Evolutionary conservation across 2,797 vertebrate species (phyloP).

Genomic region (Propithecus perrieri): DNA sequence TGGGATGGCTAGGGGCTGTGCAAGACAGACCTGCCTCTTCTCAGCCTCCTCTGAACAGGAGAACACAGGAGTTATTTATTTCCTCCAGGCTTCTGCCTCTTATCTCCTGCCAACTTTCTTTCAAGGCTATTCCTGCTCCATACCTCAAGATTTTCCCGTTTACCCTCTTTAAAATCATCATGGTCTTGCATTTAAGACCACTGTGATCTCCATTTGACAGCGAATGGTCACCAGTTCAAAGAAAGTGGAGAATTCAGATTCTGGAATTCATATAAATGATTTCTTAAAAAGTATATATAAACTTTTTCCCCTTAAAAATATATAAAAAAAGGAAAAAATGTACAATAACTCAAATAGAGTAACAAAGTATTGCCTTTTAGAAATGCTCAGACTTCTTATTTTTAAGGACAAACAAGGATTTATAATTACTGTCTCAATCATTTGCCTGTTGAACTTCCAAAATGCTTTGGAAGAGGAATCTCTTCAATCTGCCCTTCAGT

Average conservation of each 20-base stretch:
- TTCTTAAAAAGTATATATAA: background rate
- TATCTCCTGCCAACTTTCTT: background rate
- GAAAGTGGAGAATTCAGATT: background rate
- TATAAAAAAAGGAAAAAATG: background rate
- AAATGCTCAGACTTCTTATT: background rate
- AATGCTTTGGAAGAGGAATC: background rate
- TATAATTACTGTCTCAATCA: too few relatives aligned
- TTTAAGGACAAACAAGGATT: background rate
- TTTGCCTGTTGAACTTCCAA: background rate
- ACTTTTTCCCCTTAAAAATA: background rate
- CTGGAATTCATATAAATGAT: background rate
- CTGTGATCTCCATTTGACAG: background rate
- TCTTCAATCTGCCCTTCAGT: background rate
- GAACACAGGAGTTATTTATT: accelerated
- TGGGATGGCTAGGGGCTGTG: accelerated
- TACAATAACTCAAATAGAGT: background rate
- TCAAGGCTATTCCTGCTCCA: background rate
- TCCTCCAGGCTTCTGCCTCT: background rate
- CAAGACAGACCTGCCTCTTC: background rate
- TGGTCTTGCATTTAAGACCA: background rate
- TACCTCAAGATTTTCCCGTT: background rate
- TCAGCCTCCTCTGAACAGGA: background rate
- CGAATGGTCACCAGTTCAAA: background rate
- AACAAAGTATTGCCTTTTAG: background rate
- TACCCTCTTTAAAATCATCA: background rate